Conservation (phyloP, 2,888 invertebrate species). For the Amphipoea lucens region DNA sequence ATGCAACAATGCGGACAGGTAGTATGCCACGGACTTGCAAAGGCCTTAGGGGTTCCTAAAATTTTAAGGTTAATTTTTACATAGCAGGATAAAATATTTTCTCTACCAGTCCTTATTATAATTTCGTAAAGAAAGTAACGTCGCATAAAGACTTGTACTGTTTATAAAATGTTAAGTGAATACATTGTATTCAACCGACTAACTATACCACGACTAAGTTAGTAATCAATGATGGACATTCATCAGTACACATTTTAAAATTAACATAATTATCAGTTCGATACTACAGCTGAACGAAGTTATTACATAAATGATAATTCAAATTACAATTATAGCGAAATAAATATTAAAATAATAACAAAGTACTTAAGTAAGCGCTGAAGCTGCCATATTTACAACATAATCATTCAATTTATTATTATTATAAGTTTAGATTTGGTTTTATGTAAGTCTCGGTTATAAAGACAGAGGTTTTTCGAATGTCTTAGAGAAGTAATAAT, state of each 20-base stretch:
- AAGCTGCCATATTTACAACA: constrained; percentile 85
- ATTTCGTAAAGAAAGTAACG: constrained; percentile 30
- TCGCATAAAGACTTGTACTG: constrained; percentile 58
- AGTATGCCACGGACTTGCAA: no score
- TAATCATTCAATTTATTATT: constrained; percentile 60
- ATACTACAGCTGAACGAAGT: constrained; percentile 57
- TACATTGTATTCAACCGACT: constrained; percentile 65
- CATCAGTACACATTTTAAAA: constrained; percentile 46
- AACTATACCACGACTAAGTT: constrained; percentile 43
- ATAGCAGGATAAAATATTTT: constrained; percentile 4
- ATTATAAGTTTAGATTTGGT: constrained; percentile 71
- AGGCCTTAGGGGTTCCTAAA: neutral
- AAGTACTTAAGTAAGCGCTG: constrained; percentile 59
- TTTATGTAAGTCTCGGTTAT: constrained; percentile 42
- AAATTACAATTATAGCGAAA: constrained; percentile 63
- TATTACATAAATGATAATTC: constrained; percentile 53
- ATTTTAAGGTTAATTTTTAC: constrained; percentile 10
- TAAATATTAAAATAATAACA: constrained; percentile 72
- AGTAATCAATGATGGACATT: constrained; percentile 50
- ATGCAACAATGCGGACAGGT: no score
- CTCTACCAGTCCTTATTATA: constrained; percentile 17
- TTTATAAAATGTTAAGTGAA: constrained; percentile 49
- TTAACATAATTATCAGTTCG: constrained; percentile 60
- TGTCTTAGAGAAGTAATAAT: constrained; percentile 20
- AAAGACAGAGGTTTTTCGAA: constrained; percentile 30